phyloP scores from a whole-genome alignment of 2,888 invertebrate species.

The Sturmia bella region DNA sequence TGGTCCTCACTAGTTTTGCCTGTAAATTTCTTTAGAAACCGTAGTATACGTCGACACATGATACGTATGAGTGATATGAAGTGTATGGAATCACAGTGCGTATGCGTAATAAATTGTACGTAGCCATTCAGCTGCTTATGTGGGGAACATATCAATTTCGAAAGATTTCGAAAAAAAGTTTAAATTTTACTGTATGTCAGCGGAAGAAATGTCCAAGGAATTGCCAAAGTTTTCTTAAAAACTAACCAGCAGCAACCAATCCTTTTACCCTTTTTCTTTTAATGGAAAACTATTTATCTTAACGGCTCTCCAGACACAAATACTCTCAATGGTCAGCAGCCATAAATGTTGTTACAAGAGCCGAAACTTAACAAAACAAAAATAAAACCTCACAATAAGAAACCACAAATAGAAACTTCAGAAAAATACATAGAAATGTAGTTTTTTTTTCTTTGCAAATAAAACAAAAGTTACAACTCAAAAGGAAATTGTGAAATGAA shows the following conservation, averaged over 20 bases:
- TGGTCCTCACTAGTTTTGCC: no score
- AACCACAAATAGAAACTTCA: conserved; percentile 17
- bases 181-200: no score
- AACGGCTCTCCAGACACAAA: conserved; percentile 55
- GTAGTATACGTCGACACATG: no score
- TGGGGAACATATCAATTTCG: no score
- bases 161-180: no score
- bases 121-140: no score
- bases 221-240: no score
- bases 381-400: conserved; percentile 38
- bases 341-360: conserved; percentile 34
- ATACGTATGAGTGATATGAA: no score
- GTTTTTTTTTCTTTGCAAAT: neutral
- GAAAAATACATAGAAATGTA: neutral
- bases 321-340: conserved; percentile 48
- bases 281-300: conserved; percentile 58
- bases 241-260: neutral
- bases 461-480: conserved; percentile 17
- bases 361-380: neutral
- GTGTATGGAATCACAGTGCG: no score
- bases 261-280: neutral
- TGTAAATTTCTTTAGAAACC: no score
- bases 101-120: no score
- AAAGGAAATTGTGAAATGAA: neutral
- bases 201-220: no score